phyloP scores from a whole-genome alignment of 2,888 invertebrate species.

The Ormyrus nitidulus region DNA sequence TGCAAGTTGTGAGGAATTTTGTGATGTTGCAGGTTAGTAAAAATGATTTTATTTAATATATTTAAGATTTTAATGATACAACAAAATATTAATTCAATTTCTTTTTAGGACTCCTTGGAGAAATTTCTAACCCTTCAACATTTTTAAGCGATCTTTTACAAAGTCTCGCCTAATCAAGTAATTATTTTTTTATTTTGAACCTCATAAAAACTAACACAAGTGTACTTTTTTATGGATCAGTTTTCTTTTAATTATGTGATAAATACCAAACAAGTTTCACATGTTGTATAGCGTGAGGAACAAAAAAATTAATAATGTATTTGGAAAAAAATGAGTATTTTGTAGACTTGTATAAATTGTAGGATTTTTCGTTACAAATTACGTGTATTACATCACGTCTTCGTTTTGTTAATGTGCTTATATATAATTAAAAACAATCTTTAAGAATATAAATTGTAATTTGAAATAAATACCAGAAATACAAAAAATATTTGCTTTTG shows the following conservation, averaged over 20 bases:
- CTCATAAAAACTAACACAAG: conserved; percentile 46
- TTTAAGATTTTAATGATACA: background rate
- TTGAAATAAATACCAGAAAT: conserved; percentile 45
- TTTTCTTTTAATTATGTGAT: conserved; percentile 49
- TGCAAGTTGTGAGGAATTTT: conserved; percentile 93
- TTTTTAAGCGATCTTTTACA: conserved; percentile 78
- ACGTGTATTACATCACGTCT: conserved; percentile 41
- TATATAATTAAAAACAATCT: conserved; percentile 41
- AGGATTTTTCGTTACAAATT: conserved; percentile 51
- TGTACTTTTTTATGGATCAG: conserved; percentile 50
- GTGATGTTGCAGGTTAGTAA: conserved; percentile 89
- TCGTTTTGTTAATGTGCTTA: conserved; percentile 51
- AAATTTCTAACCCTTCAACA: conserved; percentile 81
- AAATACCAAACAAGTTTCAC: conserved; percentile 48
- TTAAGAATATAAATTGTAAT: conserved; percentile 49
- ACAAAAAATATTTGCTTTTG: conserved; percentile 36
- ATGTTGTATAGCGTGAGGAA: conserved; percentile 2
- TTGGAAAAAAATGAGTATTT: conserved; percentile 44
- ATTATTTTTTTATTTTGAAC: conserved; percentile 52
- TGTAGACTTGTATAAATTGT: conserved; percentile 56
- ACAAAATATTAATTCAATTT: conserved; percentile 40
- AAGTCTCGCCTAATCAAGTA: conserved; percentile 69
- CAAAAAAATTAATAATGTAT: conserved; percentile 30
- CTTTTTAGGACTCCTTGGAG: conserved; percentile 80
- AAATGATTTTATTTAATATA: conserved; percentile 7